Conservation (phyloP, 2,113 vertebrate species). For the Herpailurus yagouaroundi region DNA sequence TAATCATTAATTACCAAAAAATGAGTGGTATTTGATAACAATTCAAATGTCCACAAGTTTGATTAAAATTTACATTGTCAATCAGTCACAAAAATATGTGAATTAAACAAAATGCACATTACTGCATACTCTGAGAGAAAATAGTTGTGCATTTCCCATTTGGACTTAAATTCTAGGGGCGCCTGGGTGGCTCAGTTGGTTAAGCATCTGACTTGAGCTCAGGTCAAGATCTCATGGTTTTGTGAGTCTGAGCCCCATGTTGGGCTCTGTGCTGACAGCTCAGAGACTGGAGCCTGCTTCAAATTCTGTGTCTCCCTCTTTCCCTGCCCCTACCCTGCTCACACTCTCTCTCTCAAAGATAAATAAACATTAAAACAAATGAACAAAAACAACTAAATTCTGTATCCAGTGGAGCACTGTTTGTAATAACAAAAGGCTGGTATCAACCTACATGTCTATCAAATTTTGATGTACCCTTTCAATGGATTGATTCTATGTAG, state of each 20-base stretch:
- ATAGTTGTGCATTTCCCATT: background rate
- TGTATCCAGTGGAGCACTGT: background rate
- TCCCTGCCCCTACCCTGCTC: too few species aligned
- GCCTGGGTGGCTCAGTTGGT: too few species aligned
- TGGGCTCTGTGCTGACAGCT: too few species aligned
- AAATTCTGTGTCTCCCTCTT: too few species aligned
- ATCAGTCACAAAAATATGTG: background rate
- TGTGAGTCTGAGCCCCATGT: too few species aligned
- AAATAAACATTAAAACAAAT: too few species aligned
- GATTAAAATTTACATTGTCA: background rate
- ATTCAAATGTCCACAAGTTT: background rate
- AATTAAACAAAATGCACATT: background rate
- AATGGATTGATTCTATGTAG: background rate
- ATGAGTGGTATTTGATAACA: background rate
- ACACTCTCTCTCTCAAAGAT: too few species aligned
- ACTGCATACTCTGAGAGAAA: background rate
- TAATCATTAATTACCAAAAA: background rate
- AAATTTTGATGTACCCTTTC: background rate
- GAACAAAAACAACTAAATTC: background rate
- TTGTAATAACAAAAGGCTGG: conserved; percentile 29
- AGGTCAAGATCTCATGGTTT: too few species aligned
- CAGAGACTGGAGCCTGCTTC: too few species aligned
- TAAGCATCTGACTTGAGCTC: too few species aligned
- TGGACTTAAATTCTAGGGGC: background rate
- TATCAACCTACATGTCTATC: background rate